Base-by-base conservation (phyloP, 2,888 invertebrate species). In the Norana najaformis region DNA sequence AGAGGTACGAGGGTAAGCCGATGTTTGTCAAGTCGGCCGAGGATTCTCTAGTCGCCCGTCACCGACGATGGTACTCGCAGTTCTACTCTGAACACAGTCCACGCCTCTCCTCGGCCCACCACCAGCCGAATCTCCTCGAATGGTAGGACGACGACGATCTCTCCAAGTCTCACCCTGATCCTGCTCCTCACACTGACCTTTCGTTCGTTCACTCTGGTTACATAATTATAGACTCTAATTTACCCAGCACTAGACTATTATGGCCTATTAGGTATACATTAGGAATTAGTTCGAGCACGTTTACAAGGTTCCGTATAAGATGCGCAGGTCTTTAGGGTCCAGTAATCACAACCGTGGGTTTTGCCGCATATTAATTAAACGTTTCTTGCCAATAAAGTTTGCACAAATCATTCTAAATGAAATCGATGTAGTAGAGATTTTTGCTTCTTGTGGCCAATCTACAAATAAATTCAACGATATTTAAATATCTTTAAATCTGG, bases 31-130 rank as follows among this genome's bases (percentile, higher is more conserved):
- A 96, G 90, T 94, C 94, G 14, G 92, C 92, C 91, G 96, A 97
- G 90, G 98, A 98, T 94, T 96, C 96, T 14, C 95, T 96, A 0
- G 96, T 98, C 2, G 96, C 96, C n/a, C 95, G 96, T 0, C 97
- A 97, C 94, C 95, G 98, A 0, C 95, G 96, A 34, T 98, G 98
- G 98, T 98, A 96, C 94, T 96, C 96, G 0, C 98, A 98, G 94
- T 98, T 98, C 94, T 98, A 97, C 94, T 96, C 97, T 0, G 96
- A 96, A 83, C 96, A 97, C 91, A 92, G 92, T 83, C 92, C 92
- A n/a, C 82, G 90, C 23, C 88, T 92, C 20, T 41, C 39, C 3
- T 39, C 88, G 4, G 39, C 38, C 4, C 14, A 34, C 34, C 3
- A 37, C 23, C 35, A 85, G 37, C 85, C 85, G 20, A 36, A 23